Conservation (phyloP, 2,113 vertebrate genomes). For the Struthidea cinerea region DNA sequence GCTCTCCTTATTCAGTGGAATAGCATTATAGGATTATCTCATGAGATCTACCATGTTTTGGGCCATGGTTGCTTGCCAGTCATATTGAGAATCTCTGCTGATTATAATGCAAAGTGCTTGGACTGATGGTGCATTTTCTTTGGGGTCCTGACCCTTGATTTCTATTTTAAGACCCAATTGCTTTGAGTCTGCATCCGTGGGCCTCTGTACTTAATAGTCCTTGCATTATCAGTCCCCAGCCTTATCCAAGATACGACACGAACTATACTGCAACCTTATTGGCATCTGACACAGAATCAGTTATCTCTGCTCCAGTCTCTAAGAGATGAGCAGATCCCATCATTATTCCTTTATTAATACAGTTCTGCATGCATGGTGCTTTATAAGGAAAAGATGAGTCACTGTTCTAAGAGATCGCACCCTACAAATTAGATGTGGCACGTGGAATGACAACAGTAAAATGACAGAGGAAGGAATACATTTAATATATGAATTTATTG, state of each 20-base stretch:
- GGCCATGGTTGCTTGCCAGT: neutral
- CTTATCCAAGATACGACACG: neutral
- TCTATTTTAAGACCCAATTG: neutral
- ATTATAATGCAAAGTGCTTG: neutral
- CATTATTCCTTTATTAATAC: conserved; percentile 30
- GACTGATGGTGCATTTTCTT: neutral
- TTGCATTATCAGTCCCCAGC: neutral
- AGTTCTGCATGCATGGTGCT: neutral
- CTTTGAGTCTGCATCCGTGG: neutral
- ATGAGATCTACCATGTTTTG: neutral
- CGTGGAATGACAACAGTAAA: neutral
- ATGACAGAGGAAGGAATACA: neutral
- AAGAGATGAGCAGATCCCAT: neutral
- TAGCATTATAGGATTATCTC: neutral
- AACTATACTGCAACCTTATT: neutral
- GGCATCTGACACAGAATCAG: neutral
- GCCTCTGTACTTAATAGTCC: neutral
- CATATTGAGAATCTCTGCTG: neutral
- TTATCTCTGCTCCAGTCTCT: neutral
- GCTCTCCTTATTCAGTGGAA: neutral
- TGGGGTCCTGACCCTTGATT: neutral
- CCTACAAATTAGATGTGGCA: neutral
- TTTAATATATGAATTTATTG: neutral
- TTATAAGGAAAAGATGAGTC: conserved; percentile 41
- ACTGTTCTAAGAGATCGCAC: conserved; percentile 11